Base-by-base conservation (phyloP, 2,797 vertebrate genomes). In the Vireo griseus region DNA sequence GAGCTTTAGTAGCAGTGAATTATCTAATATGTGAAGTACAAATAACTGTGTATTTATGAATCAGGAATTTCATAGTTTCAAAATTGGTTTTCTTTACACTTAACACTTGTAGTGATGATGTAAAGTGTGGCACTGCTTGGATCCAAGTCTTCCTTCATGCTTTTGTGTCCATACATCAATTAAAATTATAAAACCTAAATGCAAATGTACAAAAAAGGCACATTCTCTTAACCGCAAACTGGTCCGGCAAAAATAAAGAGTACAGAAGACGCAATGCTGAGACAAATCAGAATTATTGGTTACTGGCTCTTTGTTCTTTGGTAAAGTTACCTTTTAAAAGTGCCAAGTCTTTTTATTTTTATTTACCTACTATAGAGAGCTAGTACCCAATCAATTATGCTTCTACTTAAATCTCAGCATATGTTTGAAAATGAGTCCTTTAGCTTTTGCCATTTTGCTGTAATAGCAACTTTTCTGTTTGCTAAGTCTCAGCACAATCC, bases 161-260 rank as follows among this genome's bases (percentile, higher is more conserved):
- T 98, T 98, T 97, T 98, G 98, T 99, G 98, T 99, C 98, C 96
- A 97, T 98, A 98, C 97, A 97, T 98, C 97, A 97, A 97, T 98
- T 98, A 98, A 98, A 98, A 98, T 98, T 98, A 98, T 97, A 98
- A 98, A 98, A 98, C 98, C 97, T 98, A 98, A 98, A 99, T 98
- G 98, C 97, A 98, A 98, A 98, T 98, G 98, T 99, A 99, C 98
- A 99, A 98, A 98, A 99, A 99, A 99, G 99, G 99, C 99, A 99
- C 99, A 98, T 98, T 98, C 98, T 99, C 98, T 98, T 98, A 99
- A 98, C 98, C 98, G 98, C 98, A 98, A 98, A 98, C 97, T 98
- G 97, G 97, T 98, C 98, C 98, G 98, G 98, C 98, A 98, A 98
- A 98, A 98, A 98, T 94, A 98, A 98, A 98, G 98, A 98, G 98